phyloP scores from a whole-genome alignment of 2,888 invertebrate species.

The Campoletis raptor region DNA sequence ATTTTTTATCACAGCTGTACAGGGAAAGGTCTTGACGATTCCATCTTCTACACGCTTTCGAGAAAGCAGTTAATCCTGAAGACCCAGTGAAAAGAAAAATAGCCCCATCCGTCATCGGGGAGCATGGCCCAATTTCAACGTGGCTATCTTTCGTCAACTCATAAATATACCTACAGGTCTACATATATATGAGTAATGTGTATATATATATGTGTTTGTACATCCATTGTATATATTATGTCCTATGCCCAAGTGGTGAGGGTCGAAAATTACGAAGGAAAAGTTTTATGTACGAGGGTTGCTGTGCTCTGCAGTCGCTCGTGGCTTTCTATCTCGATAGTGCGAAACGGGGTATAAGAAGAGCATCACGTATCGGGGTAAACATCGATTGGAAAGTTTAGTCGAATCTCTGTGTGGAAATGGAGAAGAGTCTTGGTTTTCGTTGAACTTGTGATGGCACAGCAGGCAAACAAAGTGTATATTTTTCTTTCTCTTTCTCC shows the following conservation, averaged over 20 bases:
- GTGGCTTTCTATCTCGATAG: conserved; percentile 4
- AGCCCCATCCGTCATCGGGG: conserved; percentile 24
- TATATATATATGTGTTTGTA: background rate
- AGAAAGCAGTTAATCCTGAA: conserved; percentile 26
- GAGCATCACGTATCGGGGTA: conserved; percentile 76
- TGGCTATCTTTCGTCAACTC: conserved; percentile 21
- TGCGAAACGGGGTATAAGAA: conserved; percentile 9
- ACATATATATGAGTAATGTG: background rate
- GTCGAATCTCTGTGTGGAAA: conserved; percentile 73
- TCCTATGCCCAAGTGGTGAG: background rate
- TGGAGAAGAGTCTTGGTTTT: conserved; percentile 71
- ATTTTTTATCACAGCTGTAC: conserved; percentile 26
- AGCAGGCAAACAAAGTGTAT: conserved; percentile 74
- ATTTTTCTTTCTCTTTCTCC: conserved; percentile 1
- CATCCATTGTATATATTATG: conserved; percentile 8
- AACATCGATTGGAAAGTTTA: conserved; percentile 80
- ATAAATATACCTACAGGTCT: background rate
- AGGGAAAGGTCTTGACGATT: conserved; percentile 32
- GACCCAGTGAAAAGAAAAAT: conserved; percentile 25
- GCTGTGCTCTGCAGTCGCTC: conserved; percentile 13
- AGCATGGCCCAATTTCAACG: conserved; percentile 30
- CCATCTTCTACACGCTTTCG: background rate
- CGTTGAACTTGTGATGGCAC: conserved; percentile 75
- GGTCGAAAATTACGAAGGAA: conserved; percentile 57
- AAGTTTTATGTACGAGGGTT: conserved; percentile 51